Evolutionary conservation across 2,797 vertebrate species (phyloP).

Genomic region (Enteromius trimaculatus): DNA sequence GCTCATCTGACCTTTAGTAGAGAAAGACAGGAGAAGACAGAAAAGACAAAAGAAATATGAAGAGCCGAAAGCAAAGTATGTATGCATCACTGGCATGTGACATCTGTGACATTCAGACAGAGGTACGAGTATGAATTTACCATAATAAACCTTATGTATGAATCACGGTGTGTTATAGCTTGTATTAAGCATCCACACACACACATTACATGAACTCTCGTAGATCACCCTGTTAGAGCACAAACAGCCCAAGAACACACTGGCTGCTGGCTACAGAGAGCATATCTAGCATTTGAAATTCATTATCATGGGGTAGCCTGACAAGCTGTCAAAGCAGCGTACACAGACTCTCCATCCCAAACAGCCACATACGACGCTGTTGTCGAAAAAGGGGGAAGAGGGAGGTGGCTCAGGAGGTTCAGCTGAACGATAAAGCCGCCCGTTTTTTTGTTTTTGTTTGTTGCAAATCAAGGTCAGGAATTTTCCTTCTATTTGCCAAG

Average conservation of each 20-base stretch:
- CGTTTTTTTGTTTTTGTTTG: conserved; percentile 55
- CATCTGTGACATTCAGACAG: conserved; percentile 29
- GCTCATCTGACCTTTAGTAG: conserved; percentile 39
- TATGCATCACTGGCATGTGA: conserved; percentile 55
- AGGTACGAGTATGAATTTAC: conserved; percentile 2
- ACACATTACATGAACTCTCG: neutral
- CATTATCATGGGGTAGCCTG: conserved; percentile 71
- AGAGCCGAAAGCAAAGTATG: conserved; percentile 57
- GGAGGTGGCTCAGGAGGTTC: conserved; percentile 46
- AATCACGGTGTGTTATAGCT: conserved; percentile 11
- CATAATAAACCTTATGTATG: neutral
- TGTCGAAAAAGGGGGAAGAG: conserved; percentile 41
- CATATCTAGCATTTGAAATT: conserved; percentile 67
- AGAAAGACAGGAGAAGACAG: conserved; percentile 38
- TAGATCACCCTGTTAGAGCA: conserved; percentile 16
- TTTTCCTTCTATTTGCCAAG: conserved; percentile 49
- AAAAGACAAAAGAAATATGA: conserved; percentile 62
- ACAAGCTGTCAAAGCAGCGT: conserved; percentile 71
- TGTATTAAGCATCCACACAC: neutral
- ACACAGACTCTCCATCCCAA: conserved; percentile 54
- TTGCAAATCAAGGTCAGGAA: conserved; percentile 59
- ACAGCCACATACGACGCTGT: conserved; percentile 33
- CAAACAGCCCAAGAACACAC: conserved; percentile 39
- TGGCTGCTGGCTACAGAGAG: conserved; percentile 62
- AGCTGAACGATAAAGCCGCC: neutral